These are phyloP conservation scores for Drosophila setosimentum DNA, from an alignment of 2,888 invertebrate genomes.

Conservation along the genomic window DNA sequence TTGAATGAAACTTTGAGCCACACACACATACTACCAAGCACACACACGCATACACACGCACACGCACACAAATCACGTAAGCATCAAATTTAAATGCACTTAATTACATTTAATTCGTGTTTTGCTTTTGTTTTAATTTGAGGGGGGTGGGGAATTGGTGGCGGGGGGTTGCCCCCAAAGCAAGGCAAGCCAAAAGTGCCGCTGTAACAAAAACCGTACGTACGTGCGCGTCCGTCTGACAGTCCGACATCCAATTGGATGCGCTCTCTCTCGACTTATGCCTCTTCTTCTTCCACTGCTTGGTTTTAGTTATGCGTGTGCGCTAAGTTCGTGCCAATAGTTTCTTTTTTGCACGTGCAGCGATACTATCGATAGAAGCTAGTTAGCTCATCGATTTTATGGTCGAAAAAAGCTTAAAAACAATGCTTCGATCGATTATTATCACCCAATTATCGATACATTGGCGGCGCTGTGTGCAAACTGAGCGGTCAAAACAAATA, in stretches of 20 bases:
- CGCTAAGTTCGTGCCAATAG: constrained; percentile 62
- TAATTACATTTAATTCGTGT: constrained; percentile 68
- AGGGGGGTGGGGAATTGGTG: neutral
- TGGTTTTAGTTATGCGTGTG: constrained; percentile 62
- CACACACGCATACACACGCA: constrained; percentile 4
- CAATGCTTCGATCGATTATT: constrained; percentile 33
- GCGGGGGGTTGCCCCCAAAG: constrained; percentile 16
- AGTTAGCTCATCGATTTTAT: constrained; percentile 26
- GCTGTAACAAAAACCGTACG: constrained; percentile 64
- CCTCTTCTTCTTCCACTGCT: constrained; percentile 34
- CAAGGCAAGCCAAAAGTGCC: constrained; percentile 39
- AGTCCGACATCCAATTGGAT: constrained; percentile 50
- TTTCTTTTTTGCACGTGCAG: constrained; percentile 53
- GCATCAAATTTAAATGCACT: constrained; percentile 71
- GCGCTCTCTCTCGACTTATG: constrained; percentile 47
- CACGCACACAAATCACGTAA: constrained; percentile 61
- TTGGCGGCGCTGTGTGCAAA: constrained; percentile 33
- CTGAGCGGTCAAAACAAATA: constrained; percentile 57
- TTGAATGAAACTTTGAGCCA: constrained; percentile 51
- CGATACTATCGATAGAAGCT: constrained; percentile 61
- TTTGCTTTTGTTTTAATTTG: constrained; percentile 56
- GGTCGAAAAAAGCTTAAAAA: constrained; percentile 5
- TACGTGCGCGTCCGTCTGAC: constrained; percentile 64
- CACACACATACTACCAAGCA: constrained; percentile 27
- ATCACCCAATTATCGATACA: constrained; percentile 56